A percentile compares a stretch with the other conserved stretches of the same genome.
Evolutionary conservation across 2,797 vertebrate genomes (phyloP).

Genomic region (Helostoma temminkii): DNA sequence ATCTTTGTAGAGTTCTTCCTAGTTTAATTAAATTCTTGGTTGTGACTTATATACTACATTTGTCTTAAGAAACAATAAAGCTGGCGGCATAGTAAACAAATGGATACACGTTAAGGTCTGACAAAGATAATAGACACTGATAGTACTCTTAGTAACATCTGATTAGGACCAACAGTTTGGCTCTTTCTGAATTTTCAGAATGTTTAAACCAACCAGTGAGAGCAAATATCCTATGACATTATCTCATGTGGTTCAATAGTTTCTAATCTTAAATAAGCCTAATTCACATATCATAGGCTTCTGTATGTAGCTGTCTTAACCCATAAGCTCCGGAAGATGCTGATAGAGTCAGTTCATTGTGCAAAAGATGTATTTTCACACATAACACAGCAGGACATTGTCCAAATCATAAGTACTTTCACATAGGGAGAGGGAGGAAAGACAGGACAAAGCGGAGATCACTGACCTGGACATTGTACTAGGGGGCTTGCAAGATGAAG

Average conservation of each 20-base stretch:
- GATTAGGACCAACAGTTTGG: slow-evolving; percentile 1
- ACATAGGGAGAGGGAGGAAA: too few species aligned
- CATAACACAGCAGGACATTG: too few species aligned
- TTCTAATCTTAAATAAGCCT: not conserved
- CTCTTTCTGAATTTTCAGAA: not conserved
- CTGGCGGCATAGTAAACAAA: slow-evolving; percentile 13
- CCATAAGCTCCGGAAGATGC: too few species aligned
- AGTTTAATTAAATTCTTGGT: slow-evolving; percentile 34
- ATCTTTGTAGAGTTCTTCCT: slow-evolving; percentile 14
- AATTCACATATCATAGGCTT: not conserved
- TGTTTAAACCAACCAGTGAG: not conserved
- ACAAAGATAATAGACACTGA: not conserved
- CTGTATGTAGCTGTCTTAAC: too few species aligned
- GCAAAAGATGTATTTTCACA: too few species aligned
- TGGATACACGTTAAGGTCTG: slow-evolving; percentile 18
- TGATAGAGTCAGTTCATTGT: too few species aligned
- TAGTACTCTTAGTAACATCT: not conserved
- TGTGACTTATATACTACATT: not conserved
- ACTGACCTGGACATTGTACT: too few species aligned
- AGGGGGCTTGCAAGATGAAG: too few species aligned
- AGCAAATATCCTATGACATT: not conserved
- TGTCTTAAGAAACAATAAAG: slow-evolving; percentile 9
- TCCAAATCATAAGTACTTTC: too few species aligned
- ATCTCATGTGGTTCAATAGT: slow-evolving; percentile 1
- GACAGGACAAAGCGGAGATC: too few species aligned